These are phyloP conservation scores for Hozukius guyotensis DNA, from an alignment of 2,797 vertebrate genomes.

Conservation along the genomic window DNA sequence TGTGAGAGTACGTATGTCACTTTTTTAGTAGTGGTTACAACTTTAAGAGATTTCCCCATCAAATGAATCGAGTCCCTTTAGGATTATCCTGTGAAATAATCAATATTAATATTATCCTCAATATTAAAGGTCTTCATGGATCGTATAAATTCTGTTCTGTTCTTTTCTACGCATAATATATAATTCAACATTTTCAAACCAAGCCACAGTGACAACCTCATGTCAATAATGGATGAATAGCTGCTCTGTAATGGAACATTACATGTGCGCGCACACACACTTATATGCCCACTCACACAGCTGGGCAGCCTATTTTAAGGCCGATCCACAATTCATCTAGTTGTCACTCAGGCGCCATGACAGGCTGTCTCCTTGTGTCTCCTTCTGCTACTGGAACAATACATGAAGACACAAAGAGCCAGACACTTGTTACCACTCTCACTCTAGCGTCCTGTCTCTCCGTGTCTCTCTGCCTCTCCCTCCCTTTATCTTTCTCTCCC, in stretches of 20 bases:
- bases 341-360: slow-evolving; percentile 65
- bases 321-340: slow-evolving; percentile 52
- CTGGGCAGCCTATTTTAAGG: slow-evolving; percentile 39
- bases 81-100: not conserved
- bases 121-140: not conserved
- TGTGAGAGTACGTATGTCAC: not conserved
- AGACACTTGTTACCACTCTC: slow-evolving; percentile 68
- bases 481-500: not conserved
- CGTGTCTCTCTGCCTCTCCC: not conserved
- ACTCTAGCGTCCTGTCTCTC: slow-evolving; percentile 5
- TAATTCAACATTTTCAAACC: slow-evolving; percentile 13
- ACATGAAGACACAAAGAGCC: slow-evolving; percentile 64
- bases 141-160: not conserved
- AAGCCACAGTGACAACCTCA: slow-evolving; percentile 27
- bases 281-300: not conserved
- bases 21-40: not conserved
- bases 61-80: not conserved
- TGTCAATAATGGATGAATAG: slow-evolving; percentile 57
- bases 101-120: not conserved
- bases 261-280: slow-evolving; percentile 5
- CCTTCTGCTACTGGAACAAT: slow-evolving; percentile 60
- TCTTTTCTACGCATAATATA: not conserved
- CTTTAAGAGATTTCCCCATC: not conserved
- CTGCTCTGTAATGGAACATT: slow-evolving; percentile 43
- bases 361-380: slow-evolving; percentile 57